Base-by-base conservation (phyloP, 2,113 vertebrate genomes). In the Spizaetus ornatus region DNA sequence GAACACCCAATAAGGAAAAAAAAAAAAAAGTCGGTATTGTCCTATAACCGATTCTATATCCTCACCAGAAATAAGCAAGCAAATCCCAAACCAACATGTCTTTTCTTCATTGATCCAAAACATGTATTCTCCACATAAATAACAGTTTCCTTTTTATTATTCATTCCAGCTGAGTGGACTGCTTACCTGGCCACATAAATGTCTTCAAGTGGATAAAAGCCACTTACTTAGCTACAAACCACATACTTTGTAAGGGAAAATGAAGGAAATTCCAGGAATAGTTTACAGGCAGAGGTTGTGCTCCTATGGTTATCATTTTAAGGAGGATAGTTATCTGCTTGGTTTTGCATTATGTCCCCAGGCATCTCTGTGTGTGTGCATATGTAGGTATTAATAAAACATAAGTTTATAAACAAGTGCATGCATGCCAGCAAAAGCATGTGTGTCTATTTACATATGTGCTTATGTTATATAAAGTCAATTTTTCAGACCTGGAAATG, bases 1-100 rank as follows among this genome's bases (percentile, higher is more conserved):
- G 11, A 56, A 56, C 16, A 65, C 1, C 6, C 48, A 56, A 12
- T 38, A 47, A 86, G 34, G 7, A 32, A 36, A 74, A 52, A 29
- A 42, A 23, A 32, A 61, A 32, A 25, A 27, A n/a, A 53, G 31
- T 13, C 0, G 0, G 6, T 52, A 23, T 15, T 62, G 4, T 66
- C 34, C 23, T 52, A 16, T 32, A 67, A 42, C 4, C 40, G 7
- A 10, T 84, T 66, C 22, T 34, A 32, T 17, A 47, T 26, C 8
- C 36, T 82, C 13, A 45, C 1, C 21, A 84, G 55, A 70, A 82
- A 70, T 32, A 52, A 87, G 21, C 20, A 66, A 81, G 21, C 2
- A 76, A 81, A 61, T 42, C 23, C 11, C 11, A 6, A 83, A 76
- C 8, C 11, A 77, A 3, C 10, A 47, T 11, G 9, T 43, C 19